These are phyloP conservation scores for Heteromyza rotundicornis DNA, from an alignment of 2,888 invertebrate genomes.

Conservation along the genomic window DNA sequence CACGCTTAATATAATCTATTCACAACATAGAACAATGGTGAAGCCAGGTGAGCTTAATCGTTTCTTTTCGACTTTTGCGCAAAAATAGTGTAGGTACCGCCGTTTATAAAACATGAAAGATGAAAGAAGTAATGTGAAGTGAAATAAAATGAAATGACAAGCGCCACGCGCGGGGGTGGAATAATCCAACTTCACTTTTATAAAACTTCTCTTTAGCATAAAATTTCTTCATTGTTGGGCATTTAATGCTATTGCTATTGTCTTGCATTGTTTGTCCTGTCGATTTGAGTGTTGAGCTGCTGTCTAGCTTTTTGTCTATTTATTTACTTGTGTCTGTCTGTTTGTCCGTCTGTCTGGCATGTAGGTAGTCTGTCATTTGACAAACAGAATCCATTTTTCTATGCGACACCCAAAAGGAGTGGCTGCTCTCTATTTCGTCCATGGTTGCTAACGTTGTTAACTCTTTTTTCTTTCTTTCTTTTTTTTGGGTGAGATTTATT, in stretches of 20 bases:
- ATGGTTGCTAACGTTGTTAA: conserved; percentile 20
- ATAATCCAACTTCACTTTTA: conserved; percentile 5
- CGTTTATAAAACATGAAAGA: neutral
- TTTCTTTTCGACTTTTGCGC: conserved; percentile 3
- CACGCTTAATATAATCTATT: conserved; percentile 21
- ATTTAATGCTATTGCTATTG: conserved; percentile 26
- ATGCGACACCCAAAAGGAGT: neutral
- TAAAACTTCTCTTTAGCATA: conserved; percentile 16
- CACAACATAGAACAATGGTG: conserved; percentile 9
- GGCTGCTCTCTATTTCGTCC: conserved; percentile 22
- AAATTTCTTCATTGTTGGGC: conserved; percentile 19
- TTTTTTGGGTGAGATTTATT: too few species aligned
- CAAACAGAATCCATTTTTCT: neutral
- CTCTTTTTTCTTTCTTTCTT: neutral
- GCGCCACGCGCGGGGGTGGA: too few species aligned
- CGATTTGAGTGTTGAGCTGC: neutral
- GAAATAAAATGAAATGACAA: conserved; percentile 6
- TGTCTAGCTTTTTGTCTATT: conserved; percentile 13
- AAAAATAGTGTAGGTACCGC: conserved; percentile 5
- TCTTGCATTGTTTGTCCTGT: conserved; percentile 11
- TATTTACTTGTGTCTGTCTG: conserved; percentile 24
- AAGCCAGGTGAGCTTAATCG: conserved; percentile 9
- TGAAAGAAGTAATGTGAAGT: too few species aligned
- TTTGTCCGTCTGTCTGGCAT: conserved; percentile 7
- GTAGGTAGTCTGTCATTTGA: conserved; percentile 3